Conservation (phyloP, 2,113 vertebrate species). For the Labrus mixtus region DNA sequence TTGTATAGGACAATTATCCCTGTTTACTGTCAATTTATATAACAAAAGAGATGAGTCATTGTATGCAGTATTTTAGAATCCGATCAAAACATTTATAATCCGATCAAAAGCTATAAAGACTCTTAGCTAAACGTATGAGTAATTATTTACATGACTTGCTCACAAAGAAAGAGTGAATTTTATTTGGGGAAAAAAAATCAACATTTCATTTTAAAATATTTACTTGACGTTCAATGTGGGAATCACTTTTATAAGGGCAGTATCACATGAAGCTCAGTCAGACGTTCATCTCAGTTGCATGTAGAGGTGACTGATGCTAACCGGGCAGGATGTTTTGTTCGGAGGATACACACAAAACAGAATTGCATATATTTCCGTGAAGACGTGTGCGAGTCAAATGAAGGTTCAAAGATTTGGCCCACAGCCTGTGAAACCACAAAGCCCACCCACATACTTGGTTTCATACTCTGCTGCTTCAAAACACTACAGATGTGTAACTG, state of each 20-base stretch:
- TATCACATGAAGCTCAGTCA: not conserved
- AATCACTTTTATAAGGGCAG: not conserved
- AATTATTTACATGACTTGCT: not conserved
- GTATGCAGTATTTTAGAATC: not conserved
- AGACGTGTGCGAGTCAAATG: not conserved
- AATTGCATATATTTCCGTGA: conserved; percentile 9
- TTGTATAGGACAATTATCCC: not conserved
- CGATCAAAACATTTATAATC: not conserved
- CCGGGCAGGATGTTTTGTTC: conserved; percentile 12
- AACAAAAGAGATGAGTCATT: not conserved
- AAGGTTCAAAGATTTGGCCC: conserved; percentile 13
- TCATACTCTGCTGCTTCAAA: conserved; percentile 14
- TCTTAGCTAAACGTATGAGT: not conserved
- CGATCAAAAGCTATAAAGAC: not conserved
- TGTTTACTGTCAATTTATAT: not conserved
- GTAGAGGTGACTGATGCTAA: not conserved
- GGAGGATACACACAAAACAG: not conserved
- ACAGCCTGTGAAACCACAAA: conserved; percentile 52
- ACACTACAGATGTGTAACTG: conserved; percentile 12
- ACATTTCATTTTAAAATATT: not conserved
- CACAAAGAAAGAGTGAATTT: not conserved
- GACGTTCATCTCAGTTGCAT: not conserved
- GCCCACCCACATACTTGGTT: conserved; percentile 42
- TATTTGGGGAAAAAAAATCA: not conserved
- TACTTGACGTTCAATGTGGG: not conserved